phyloP scores from a whole-genome alignment of 2,888 invertebrate species.

The Ceramica pisi region DNA sequence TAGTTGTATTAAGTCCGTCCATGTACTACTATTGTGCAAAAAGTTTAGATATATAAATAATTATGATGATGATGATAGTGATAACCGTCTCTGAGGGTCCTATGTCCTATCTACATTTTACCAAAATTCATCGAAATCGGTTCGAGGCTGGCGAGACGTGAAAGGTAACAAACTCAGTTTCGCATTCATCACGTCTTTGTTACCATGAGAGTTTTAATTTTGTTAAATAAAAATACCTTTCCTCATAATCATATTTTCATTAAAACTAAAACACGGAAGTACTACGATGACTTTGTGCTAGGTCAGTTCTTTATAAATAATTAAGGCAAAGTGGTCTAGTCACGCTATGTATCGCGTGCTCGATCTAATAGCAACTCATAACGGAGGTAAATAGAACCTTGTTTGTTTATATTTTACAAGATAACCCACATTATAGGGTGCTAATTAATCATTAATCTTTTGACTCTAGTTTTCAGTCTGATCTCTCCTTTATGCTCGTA shows the following conservation, averaged over 20 bases:
- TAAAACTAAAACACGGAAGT: constrained; percentile 29
- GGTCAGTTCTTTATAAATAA: constrained; percentile 39
- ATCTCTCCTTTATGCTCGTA: background rate
- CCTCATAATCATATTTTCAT: background rate
- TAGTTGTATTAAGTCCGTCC: no score
- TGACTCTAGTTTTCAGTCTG: background rate
- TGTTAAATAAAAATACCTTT: no score
- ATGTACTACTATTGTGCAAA: no score
- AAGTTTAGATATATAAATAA: no score
- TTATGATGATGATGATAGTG: no score
- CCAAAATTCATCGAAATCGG: no score
- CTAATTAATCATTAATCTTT: constrained; percentile 23
- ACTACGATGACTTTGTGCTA: constrained; percentile 27
- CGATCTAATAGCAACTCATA: constrained; percentile 7
- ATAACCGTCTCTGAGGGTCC: no score
- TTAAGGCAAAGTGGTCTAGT: background rate
- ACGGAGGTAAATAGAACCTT: constrained; percentile 6
- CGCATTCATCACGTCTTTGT: no score
- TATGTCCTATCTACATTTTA: no score
- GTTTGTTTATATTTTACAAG: constrained; percentile 13
- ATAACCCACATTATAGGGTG: constrained; percentile 6
- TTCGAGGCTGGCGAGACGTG: no score
- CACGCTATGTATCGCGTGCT: constrained; percentile 40
- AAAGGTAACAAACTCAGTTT: no score
- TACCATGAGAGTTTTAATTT: no score